Conservation (phyloP, 1,140 invertebrate species). For the Pseudomyrmex concolor region DNA sequence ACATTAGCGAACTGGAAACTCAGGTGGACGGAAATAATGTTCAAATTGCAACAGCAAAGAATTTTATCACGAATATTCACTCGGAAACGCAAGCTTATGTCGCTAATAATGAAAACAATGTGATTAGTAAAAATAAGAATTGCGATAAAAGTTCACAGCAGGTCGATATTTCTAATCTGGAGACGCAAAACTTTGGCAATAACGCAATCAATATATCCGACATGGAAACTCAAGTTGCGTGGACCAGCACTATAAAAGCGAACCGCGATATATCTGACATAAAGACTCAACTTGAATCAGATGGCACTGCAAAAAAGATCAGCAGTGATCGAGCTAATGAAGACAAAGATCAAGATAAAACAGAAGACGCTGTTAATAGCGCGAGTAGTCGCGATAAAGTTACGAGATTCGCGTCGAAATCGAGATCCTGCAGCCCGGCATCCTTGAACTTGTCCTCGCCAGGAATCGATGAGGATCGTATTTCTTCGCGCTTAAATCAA, state of each 20-base stretch:
- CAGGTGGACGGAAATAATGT: conserved; percentile 14
- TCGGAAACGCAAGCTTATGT: conserved; percentile 14
- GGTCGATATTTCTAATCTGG: conserved; percentile 30
- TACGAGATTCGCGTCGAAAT: not conserved
- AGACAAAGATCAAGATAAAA: not conserved
- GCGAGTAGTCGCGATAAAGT: not conserved
- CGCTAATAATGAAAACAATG: not conserved
- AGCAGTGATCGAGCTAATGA: not conserved
- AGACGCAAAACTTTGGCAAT: conserved; percentile 16
- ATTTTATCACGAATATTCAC: conserved; percentile 5
- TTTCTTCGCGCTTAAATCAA: not conserved
- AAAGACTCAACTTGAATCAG: not conserved
- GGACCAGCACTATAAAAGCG: not conserved
- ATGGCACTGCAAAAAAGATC: not conserved
- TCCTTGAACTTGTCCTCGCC: conserved; percentile 41
- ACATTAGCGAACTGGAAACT: conserved; percentile 63
- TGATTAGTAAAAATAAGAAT: not conserved
- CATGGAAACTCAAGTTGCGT: conserved; percentile 6
- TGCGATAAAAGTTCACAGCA: not conserved
- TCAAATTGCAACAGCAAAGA: not conserved
- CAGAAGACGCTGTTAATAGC: not conserved
- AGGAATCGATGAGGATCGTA: not conserved
- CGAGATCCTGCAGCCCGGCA: not conserved
- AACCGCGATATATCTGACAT: conserved; percentile 4
- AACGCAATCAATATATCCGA: conserved; percentile 8